These are phyloP conservation scores for Glaucomys volans DNA, from an alignment of 2,113 vertebrate genomes.

Conservation along the genomic window DNA sequence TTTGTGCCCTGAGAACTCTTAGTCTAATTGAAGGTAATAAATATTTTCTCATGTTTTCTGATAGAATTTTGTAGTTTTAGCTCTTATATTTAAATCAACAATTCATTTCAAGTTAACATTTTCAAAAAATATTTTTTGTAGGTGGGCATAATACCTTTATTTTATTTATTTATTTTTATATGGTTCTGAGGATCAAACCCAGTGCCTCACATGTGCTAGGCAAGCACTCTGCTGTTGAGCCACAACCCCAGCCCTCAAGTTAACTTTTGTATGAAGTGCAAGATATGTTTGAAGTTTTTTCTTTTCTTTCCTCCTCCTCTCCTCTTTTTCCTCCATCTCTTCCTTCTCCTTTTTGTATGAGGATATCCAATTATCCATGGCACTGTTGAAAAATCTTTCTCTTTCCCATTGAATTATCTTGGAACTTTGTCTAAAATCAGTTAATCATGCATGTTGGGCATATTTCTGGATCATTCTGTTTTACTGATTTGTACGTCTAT, in stretches of 20 bases:
- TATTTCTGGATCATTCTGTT: neutral
- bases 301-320: too few relatives aligned
- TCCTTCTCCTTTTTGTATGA: neutral
- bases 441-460: neutral
- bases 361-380: neutral
- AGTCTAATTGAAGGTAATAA: neutral
- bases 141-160: too few relatives aligned
- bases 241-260: neutral
- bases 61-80: neutral
- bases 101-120: neutral
- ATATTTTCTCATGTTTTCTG: neutral
- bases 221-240: too few relatives aligned
- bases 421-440: slow-evolving; percentile 7
- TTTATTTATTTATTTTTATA: too few relatives aligned
- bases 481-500: neutral
- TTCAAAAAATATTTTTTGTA: neutral
- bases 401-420: neutral
- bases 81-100: neutral
- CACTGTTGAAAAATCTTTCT: neutral
- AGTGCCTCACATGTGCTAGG: too few relatives aligned
- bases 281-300: neutral
- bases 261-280: neutral
- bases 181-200: too few relatives aligned
- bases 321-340: too few relatives aligned
- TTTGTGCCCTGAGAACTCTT: slow-evolving; percentile 8